These are phyloP conservation scores for Cosmopolites sordidus DNA, from an alignment of 2,888 invertebrate genomes.

Conservation along the genomic window DNA sequence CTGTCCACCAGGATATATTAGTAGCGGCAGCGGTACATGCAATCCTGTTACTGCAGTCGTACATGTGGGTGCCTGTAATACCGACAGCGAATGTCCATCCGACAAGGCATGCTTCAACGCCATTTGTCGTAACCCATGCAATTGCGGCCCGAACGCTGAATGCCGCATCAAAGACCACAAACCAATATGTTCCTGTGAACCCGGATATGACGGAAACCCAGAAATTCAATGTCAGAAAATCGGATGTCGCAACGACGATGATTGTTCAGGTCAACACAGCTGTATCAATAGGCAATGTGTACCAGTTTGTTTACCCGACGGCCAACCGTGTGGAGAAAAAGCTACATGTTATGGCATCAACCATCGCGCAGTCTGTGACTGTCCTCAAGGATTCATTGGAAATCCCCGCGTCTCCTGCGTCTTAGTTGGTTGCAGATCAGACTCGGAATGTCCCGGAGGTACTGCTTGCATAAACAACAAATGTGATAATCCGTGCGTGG, in stretches of 20 bases:
- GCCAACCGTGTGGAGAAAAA: slow-evolving; percentile 67
- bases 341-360: slow-evolving; percentile 77
- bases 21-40: slow-evolving; percentile 77
- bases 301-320: slow-evolving; percentile 70
- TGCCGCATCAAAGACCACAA: slow-evolving; percentile 82
- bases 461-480: slow-evolving; percentile 77
- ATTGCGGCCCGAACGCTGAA: slow-evolving; percentile 79
- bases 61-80: slow-evolving; percentile 64
- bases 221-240: slow-evolving; percentile 73
- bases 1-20: slow-evolving; percentile 84
- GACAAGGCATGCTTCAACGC: slow-evolving; percentile 77
- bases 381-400: slow-evolving; percentile 74
- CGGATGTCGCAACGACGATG: slow-evolving; percentile 68
- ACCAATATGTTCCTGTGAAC: slow-evolving; percentile 79
- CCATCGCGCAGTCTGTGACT: slow-evolving; percentile 80
- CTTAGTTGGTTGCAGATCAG: slow-evolving; percentile 73
- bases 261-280: slow-evolving; percentile 78
- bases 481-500: slow-evolving; percentile 73
- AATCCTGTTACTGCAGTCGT: slow-evolving; percentile 62
- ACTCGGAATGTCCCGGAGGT: slow-evolving; percentile 75
- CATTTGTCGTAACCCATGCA: slow-evolving; percentile 78
- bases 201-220: slow-evolving; percentile 79
- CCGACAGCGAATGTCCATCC: slow-evolving; percentile 72
- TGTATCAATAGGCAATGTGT: slow-evolving; percentile 80
- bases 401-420: slow-evolving; percentile 75